These are phyloP conservation scores for Rhinatrema bivittatum DNA, from an alignment of 2,797 vertebrate genomes.

Conservation along the genomic window DNA sequence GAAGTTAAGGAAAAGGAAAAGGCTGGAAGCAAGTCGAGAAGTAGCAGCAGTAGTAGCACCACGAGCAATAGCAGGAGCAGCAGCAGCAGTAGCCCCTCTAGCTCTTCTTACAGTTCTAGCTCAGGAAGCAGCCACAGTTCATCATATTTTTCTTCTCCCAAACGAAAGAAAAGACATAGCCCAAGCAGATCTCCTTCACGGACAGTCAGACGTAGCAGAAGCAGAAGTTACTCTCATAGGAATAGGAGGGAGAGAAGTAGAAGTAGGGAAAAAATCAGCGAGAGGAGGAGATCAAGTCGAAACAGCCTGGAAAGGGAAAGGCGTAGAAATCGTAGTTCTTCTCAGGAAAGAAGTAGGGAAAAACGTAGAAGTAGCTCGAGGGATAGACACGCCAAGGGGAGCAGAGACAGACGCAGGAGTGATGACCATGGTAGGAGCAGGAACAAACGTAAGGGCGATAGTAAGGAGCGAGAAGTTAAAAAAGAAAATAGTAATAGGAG, in stretches of 20 bases:
- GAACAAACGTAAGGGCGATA: constrained; percentile 75
- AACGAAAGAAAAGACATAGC: constrained; percentile 81
- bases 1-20: constrained; percentile 69
- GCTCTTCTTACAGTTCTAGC: constrained; percentile 83
- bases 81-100: constrained; percentile 76
- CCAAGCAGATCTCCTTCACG: constrained; percentile 77
- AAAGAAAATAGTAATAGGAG: constrained; percentile 77
- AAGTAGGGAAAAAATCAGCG: constrained; percentile 69
- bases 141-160: constrained; percentile 79
- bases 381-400: constrained; percentile 68
- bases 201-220: constrained; percentile 76
- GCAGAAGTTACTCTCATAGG: constrained; percentile 75
- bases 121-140: constrained; percentile 83
- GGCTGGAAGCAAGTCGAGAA: constrained; percentile 69
- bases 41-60: constrained; percentile 78
- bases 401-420: constrained; percentile 65
- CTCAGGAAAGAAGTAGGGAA: constrained; percentile 68
- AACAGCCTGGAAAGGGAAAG: constrained; percentile 71
- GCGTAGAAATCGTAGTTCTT: constrained; percentile 75
- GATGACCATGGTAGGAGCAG: constrained; percentile 41
- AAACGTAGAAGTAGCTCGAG: constrained; percentile 67
- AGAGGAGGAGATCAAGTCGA: constrained; percentile 73
- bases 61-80: constrained; percentile 78
- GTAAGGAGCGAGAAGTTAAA: constrained; percentile 82
- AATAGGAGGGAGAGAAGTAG: constrained; percentile 67